Evolutionary conservation across 2,888 invertebrate genomes (phyloP).

Genomic region (Leptopterna dolabrata): DNA sequence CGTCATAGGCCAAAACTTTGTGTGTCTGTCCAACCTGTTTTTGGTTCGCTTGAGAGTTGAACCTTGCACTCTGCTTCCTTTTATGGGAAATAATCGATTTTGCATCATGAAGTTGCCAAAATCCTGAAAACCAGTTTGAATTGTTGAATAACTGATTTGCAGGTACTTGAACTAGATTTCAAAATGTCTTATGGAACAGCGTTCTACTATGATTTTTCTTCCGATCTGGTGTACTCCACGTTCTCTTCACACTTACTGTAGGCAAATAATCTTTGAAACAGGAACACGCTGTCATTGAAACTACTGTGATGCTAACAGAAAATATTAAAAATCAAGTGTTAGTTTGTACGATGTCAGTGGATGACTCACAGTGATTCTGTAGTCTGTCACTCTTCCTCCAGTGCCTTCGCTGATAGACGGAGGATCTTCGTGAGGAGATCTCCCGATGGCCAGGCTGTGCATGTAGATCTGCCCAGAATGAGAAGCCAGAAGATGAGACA

Average conservation of each 20-base stretch:
- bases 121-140: slow-evolving; percentile 69
- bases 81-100: slow-evolving; percentile 80
- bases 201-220: too few relatives aligned
- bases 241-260: too few relatives aligned
- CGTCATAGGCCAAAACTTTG: slow-evolving; percentile 90
- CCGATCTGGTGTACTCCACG: too few relatives aligned
- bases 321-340: too few relatives aligned
- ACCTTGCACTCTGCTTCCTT: slow-evolving; percentile 63
- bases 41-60: slow-evolving; percentile 73
- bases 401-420: slow-evolving; percentile 95
- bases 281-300: too few relatives aligned
- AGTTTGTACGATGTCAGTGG: too few relatives aligned
- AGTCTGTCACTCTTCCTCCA: slow-evolving; percentile 94
- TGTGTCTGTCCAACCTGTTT: slow-evolving; percentile 78
- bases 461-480: slow-evolving; percentile 97
- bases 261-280: too few relatives aligned
- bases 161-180: too few relatives aligned
- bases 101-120: slow-evolving; percentile 90
- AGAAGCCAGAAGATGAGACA: slow-evolving; percentile 91
- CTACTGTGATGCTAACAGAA: too few relatives aligned
- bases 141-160: slow-evolving; percentile 40
- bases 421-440: slow-evolving; percentile 92
- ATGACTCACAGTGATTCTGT: slow-evolving; percentile 73
- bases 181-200: too few relatives aligned
- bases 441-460: slow-evolving; percentile 85